phyloP scores from a whole-genome alignment of 2,113 vertebrate genomes.

The Sisor rabdophorus region DNA sequence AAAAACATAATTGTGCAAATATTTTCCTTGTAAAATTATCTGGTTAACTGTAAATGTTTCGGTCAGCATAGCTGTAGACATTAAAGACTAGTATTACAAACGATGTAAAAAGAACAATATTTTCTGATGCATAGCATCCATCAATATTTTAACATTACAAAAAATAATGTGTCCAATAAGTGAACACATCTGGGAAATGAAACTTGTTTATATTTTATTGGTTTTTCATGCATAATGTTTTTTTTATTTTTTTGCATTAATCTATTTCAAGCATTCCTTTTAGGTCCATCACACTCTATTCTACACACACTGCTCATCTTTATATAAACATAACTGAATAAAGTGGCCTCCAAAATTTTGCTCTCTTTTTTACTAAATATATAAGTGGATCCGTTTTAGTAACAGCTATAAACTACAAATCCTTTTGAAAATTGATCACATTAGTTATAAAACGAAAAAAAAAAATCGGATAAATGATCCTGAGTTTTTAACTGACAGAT shows the following conservation, averaged over 20 bases:
- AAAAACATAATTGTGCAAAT: constrained; percentile 56
- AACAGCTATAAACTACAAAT: background rate
- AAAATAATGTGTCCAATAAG: constrained; percentile 54
- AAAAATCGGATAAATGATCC: background rate
- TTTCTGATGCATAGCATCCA: constrained; percentile 69
- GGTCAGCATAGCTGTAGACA: constrained; percentile 38
- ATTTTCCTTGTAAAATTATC: constrained; percentile 45
- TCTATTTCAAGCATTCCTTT: constrained; percentile 2
- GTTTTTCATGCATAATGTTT: constrained; percentile 39
- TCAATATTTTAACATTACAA: constrained; percentile 55
- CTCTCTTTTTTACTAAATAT: constrained; percentile 9
- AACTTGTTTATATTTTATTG: constrained; percentile 33
- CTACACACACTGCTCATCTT: constrained; percentile 26
- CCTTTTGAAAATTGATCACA: background rate
- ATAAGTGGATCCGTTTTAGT: constrained; percentile 22
- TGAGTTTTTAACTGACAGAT: background rate
- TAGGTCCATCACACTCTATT: constrained; percentile 23
- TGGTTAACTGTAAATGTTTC: constrained; percentile 37
- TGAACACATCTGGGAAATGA: constrained; percentile 41
- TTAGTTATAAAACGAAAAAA: background rate
- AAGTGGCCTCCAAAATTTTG: constrained; percentile 18
- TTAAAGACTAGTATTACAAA: constrained; percentile 41
- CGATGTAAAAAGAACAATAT: constrained; percentile 45
- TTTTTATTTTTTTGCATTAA: constrained; percentile 13
- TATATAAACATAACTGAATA: constrained; percentile 14